Base-by-base conservation (phyloP, 2,888 invertebrate genomes). In the Druceiella hillmani region DNA sequence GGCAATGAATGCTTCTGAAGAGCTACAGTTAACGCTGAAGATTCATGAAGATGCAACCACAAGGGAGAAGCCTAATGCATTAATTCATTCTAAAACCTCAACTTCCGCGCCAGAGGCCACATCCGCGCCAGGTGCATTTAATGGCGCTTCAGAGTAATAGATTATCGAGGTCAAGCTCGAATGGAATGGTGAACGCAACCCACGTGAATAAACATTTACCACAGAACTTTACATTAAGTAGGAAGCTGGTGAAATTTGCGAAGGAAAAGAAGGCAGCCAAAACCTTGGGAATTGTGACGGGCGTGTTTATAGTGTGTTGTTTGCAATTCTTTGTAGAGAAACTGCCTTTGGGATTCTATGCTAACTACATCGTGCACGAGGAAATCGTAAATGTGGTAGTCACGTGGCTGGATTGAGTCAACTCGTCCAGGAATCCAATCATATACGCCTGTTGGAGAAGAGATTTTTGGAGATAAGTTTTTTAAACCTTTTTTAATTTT, bases 361-460 rank as follows among this genome's bases (percentile, higher is more conserved):
- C 83, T 44, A 78, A 83, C 54, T 92, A 91, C 64, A 88, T 92
- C 51, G 81, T 85, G 64, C 83, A 89, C 56, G 89, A 89, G 58
- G 87, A 91, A 63, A 79, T 90, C 40, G 86, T 92, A 16, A 83
- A 86, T 46, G 87, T 89, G 26, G 80, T 92, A 41, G 91, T 92
- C 42, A 91, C 91, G 49, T 93, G 93, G 93, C 76, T 92, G 26
- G 93, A 92, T 35, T 93, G 92, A 92, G 88, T 92, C 62, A 93
- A 93, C 66, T 91, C 91, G 29, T 87, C 90, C 44, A 93, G 93
- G 92, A 93, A 93, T 72, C 95, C 95, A 0, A 90, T 95, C 49
- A 97, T 97, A 58, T 97, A 97, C 64, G 95, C 95, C n/a, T 92
- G 93, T 59, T 95, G 95, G 87, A 94, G 93, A 71, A 78, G 91